These are phyloP conservation scores for Nothocercus julius DNA, from an alignment of 2,113 vertebrate genomes.

Conservation along the genomic window DNA sequence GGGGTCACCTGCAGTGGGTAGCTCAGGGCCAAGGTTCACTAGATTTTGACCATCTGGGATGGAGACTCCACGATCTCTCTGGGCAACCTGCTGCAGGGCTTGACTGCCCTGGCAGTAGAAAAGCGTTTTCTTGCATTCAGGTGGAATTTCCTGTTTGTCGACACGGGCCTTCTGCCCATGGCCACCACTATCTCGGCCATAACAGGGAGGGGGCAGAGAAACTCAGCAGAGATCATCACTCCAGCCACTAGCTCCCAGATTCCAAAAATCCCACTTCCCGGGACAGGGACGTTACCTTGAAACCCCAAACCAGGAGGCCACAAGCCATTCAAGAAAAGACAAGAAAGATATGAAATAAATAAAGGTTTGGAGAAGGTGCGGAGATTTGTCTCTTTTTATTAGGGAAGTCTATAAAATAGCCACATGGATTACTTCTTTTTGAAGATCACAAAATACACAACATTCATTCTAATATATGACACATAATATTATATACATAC, in stretches of 20 bases:
- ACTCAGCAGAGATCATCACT: background rate
- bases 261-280: background rate
- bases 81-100: fast-evolving
- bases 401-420: constrained; percentile 86
- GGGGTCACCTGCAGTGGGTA: too few species aligned
- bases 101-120: fast-evolving
- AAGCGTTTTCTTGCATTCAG: background rate
- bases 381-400: constrained; percentile 83
- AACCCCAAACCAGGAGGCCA: background rate
- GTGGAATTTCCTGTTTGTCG: background rate
- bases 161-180: fast-evolving
- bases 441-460: constrained; percentile 87
- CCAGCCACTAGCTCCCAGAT: fast-evolving
- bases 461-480: constrained; percentile 88
- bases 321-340: background rate
- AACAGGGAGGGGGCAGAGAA: too few species aligned
- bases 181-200: too few species aligned
- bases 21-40: fast-evolving
- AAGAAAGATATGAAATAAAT: background rate
- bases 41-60: background rate
- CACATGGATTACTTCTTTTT: constrained; percentile 81
- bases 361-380: background rate
- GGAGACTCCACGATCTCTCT: background rate
- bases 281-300: background rate
- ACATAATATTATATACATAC: constrained; percentile 90